phyloP scores from a whole-genome alignment of 2,797 vertebrate species.

The Rhabdophis nuchalis region DNA sequence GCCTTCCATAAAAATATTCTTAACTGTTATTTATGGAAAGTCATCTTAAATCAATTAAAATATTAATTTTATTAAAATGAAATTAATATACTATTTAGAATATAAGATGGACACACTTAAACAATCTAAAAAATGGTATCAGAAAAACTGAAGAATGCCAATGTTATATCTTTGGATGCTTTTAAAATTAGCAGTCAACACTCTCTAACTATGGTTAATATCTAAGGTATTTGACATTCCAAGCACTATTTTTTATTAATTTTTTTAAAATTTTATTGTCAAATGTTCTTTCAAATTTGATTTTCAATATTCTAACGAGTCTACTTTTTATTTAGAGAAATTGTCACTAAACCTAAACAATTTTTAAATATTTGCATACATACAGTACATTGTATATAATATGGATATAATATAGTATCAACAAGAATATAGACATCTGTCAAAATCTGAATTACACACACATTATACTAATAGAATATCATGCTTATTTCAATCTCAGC shows the following conservation, averaged over 20 bases:
- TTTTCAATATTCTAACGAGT: background rate
- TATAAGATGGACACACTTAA: background rate
- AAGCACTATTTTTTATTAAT: background rate
- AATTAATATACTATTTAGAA: background rate
- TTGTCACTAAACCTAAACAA: background rate
- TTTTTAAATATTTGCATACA: background rate
- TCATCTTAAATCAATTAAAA: background rate
- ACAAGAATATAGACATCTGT: background rate
- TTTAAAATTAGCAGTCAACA: background rate
- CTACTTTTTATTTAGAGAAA: slow-evolving; percentile 23
- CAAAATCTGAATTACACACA: background rate
- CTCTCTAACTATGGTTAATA: background rate
- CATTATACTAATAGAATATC: background rate
- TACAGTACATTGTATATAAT: background rate
- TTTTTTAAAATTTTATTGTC: background rate
- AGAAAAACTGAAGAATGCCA: background rate
- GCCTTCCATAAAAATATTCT: background rate
- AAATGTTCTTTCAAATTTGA: background rate
- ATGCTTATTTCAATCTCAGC: slow-evolving; percentile 25
- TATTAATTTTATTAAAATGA: background rate
- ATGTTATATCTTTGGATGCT: background rate
- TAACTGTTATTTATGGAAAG: background rate
- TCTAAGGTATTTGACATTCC: background rate
- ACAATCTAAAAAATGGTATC: background rate
- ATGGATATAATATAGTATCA: background rate